phyloP scores from a whole-genome alignment of 1,140 invertebrate species.

The Oreohelix idahoensis region DNA sequence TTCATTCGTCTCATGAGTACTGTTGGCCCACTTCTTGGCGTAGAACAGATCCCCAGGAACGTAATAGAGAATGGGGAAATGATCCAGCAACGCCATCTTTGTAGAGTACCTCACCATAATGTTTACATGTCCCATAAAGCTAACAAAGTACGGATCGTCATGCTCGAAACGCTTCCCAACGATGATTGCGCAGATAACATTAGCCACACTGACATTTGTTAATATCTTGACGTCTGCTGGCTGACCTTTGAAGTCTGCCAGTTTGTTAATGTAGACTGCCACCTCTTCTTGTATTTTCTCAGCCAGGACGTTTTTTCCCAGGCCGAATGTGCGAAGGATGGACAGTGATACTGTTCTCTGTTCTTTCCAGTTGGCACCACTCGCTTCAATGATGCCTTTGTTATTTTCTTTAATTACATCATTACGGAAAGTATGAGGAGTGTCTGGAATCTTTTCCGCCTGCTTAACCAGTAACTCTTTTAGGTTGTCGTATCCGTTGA shows the following conservation, averaged over 20 bases:
- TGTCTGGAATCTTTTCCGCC: neutral
- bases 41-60: slow-evolving; percentile 2
- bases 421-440: neutral
- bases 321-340: neutral
- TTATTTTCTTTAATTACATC: neutral
- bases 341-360: neutral
- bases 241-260: neutral
- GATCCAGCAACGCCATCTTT: neutral
- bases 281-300: slow-evolving; percentile 17
- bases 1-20: neutral
- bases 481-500: slow-evolving; percentile 10
- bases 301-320: slow-evolving; percentile 14
- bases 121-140: neutral
- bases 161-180: slow-evolving; percentile 1
- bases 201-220: slow-evolving; percentile 8
- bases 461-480: slow-evolving; percentile 14
- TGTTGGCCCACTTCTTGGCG: neutral
- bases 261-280: neutral
- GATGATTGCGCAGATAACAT: slow-evolving; percentile 8
- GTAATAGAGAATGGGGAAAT: slow-evolving; percentile 12
- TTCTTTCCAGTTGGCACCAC: slow-evolving; percentile 21
- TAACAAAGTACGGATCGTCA: neutral
- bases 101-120: neutral
- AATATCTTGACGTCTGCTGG: neutral
- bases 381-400: neutral